phyloP scores from a whole-genome alignment of 2,797 vertebrate species.

The Hylomyscus alleni region DNA sequence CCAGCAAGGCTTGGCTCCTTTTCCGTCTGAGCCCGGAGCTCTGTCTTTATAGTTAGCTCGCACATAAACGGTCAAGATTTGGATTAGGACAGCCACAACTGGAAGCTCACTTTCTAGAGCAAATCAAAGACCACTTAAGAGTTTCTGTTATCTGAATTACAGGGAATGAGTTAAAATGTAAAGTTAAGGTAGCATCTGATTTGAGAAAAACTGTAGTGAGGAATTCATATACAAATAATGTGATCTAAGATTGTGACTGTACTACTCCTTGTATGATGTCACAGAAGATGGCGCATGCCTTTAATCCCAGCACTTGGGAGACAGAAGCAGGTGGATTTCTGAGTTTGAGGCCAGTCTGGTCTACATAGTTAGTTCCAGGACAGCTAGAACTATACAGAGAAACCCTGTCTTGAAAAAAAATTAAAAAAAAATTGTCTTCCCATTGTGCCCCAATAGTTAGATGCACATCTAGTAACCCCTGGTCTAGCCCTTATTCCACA shows the following conservation, averaged over 20 bases:
- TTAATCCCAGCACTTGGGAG: too few relatives aligned
- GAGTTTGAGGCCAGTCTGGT: too few relatives aligned
- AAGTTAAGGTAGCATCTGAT: background rate
- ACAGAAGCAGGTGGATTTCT: too few relatives aligned
- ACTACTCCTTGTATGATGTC: slow-evolving; percentile 4
- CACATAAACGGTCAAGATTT: background rate
- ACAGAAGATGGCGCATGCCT: background rate
- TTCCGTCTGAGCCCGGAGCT: background rate
- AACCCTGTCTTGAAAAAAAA: too few relatives aligned
- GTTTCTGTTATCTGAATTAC: background rate
- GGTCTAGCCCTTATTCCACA: background rate
- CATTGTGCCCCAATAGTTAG: background rate
- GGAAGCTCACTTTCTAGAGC: background rate
- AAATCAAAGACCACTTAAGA: background rate
- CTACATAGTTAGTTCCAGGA: too few relatives aligned
- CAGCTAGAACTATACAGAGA: too few relatives aligned
- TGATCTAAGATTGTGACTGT: background rate
- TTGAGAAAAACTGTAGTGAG: background rate
- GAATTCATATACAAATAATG: background rate
- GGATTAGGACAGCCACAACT: background rate
- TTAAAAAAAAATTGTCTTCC: background rate
- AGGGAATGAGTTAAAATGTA: background rate
- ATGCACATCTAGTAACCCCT: background rate
- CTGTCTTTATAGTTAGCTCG: background rate
- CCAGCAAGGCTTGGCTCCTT: background rate